Conservation (phyloP, 2,797 vertebrate genomes). For the Tenualosa thibaudeaui region DNA sequence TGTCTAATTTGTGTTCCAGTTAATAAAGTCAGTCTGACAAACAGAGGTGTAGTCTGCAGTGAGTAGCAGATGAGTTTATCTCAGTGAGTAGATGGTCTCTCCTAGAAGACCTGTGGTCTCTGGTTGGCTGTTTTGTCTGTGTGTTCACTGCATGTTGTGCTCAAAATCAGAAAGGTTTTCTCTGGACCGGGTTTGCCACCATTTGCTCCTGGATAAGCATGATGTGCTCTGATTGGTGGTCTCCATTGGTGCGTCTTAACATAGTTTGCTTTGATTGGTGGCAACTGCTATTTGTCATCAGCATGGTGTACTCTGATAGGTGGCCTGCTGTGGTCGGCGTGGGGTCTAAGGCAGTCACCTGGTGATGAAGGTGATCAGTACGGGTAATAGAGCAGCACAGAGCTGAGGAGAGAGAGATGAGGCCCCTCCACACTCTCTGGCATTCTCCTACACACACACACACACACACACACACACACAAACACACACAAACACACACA, state of each 20-base stretch:
- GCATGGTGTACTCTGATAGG: conserved; percentile 30
- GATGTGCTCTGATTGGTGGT: not conserved
- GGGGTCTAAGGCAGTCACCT: conserved; percentile 92
- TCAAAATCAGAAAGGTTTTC: not conserved
- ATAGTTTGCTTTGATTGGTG: not conserved
- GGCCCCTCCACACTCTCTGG: conserved; percentile 91
- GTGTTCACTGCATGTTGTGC: not conserved
- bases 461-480: conserved; percentile 42
- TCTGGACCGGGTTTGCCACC: no score
- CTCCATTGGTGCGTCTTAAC: not conserved
- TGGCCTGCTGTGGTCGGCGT: conserved; percentile 60
- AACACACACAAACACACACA: not conserved
- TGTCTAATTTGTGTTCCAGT: not conserved
- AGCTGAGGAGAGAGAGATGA: conserved; percentile 69
- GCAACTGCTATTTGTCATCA: not conserved
- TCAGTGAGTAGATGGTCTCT: not conserved
- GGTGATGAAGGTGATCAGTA: conserved; percentile 76
- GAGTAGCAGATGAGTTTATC: no score
- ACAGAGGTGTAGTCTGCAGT: not conserved
- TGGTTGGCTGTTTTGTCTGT: not conserved
- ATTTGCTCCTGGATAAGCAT: not conserved
- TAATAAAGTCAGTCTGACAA: not conserved
- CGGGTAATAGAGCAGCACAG: conserved; percentile 73
- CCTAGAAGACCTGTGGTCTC: not conserved
- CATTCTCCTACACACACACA: conserved; percentile 82